These are phyloP conservation scores for Zootermopsis nevadensis DNA, from an alignment of 2,888 invertebrate species.

Conservation along the genomic window DNA sequence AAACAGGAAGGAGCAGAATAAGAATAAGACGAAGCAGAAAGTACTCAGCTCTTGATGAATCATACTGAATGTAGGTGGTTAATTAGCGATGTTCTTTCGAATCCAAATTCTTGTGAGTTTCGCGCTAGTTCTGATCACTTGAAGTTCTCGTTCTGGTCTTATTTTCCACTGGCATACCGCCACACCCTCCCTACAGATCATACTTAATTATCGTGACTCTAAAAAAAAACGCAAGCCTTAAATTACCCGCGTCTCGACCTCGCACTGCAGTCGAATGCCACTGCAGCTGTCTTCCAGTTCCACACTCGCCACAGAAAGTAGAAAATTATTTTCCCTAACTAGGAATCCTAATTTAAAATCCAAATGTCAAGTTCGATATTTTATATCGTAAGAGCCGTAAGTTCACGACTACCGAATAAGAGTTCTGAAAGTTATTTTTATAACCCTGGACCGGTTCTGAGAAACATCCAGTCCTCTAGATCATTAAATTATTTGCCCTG, in stretches of 20 bases:
- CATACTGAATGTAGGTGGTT: too few species aligned
- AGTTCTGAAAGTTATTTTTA: neutral
- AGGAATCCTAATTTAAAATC: neutral
- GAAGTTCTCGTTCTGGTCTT: neutral
- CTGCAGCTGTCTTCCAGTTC: neutral
- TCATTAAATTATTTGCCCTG: neutral
- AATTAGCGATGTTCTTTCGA: too few species aligned
- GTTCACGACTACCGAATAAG: too few species aligned
- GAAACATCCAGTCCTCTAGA: neutral
- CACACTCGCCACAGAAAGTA: neutral
- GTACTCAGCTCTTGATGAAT: too few species aligned
- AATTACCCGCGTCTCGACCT: constrained; percentile 25
- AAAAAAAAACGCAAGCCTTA: neutral
- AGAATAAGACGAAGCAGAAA: too few species aligned
- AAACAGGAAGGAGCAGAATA: too few species aligned
- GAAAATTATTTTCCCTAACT: neutral
- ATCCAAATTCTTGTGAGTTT: too few species aligned
- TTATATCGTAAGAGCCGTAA: neutral
- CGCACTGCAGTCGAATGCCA: constrained; percentile 21
- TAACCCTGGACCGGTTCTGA: neutral
- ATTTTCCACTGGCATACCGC: constrained; percentile 9
- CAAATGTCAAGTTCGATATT: neutral
- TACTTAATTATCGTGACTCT: constrained; percentile 33
- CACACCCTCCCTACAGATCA: constrained; percentile 34
- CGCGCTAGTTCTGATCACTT: too few species aligned